Evolutionary conservation across 2,113 vertebrate species (phyloP).

Genomic region (Callospermophilus lateralis): DNA sequence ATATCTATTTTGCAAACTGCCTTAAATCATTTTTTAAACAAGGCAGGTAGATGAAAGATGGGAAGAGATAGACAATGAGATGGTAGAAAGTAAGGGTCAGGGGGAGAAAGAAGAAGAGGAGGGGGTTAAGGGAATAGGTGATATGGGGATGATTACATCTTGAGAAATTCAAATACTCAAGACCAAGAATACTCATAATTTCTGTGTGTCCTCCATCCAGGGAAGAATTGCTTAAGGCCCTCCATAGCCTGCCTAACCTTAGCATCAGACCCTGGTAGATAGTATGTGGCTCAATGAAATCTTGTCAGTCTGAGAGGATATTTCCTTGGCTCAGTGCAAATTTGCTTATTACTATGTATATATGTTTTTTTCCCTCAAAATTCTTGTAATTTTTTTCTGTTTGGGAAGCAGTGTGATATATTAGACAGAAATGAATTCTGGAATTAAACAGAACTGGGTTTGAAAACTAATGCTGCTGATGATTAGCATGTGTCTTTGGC

Average conservation of each 20-base stretch:
- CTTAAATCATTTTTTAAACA: conserved; percentile 36
- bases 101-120: background rate
- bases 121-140: too few species aligned
- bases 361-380: conserved; percentile 5
- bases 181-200: background rate
- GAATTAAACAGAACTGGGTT: background rate
- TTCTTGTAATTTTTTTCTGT: conserved; percentile 28
- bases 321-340: conserved; percentile 28
- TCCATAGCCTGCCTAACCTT: background rate
- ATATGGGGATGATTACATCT: background rate
- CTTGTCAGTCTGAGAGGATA: background rate
- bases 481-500: background rate
- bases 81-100: background rate
- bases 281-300: background rate
- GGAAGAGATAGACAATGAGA: background rate
- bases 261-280: background rate
- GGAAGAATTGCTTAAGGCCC: background rate
- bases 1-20: background rate
- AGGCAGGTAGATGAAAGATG: background rate
- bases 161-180: background rate
- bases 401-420: background rate
- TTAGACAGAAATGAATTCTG: conserved; percentile 46
- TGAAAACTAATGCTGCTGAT: conserved; percentile 55
- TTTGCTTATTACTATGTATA: background rate
- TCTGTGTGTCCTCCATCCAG: background rate